Conservation (phyloP, 2,888 invertebrate species). For the Lobophora halterata region DNA sequence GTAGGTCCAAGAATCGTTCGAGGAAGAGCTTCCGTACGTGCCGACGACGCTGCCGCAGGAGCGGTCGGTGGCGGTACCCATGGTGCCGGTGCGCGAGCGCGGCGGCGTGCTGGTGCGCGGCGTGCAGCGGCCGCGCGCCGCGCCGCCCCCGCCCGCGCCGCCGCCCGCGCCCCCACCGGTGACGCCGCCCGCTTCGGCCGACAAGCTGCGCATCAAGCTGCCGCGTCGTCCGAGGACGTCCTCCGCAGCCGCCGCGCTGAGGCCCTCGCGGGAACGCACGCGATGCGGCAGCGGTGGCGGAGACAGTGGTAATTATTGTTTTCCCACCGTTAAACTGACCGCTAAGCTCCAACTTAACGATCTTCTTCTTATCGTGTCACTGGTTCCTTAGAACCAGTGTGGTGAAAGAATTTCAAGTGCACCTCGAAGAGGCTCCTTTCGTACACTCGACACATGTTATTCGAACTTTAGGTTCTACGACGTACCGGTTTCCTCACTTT, state of each 20-base stretch:
- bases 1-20: slow-evolving; percentile 88
- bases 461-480: no score
- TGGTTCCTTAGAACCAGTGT: no score
- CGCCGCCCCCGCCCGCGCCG: slow-evolving; percentile 25
- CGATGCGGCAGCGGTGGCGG: slow-evolving; percentile 50
- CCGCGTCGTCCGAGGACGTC: slow-evolving; percentile 57
- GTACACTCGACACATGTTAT: no score
- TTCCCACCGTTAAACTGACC: no score
- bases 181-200: slow-evolving; percentile 45
- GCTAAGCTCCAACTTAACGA: no score
- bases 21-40: slow-evolving; percentile 92
- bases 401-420: no score
- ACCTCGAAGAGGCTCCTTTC: no score
- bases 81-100: slow-evolving; percentile 85
- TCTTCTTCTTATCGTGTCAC: no score
- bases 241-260: slow-evolving; percentile 27
- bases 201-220: slow-evolving; percentile 60
- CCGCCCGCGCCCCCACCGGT: slow-evolving; percentile 36
- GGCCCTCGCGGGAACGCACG: slow-evolving; percentile 35
- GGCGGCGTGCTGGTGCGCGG: slow-evolving; percentile 62
- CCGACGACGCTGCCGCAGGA: slow-evolving; percentile 94
- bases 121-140: slow-evolving; percentile 82
- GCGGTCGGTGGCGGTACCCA: slow-evolving; percentile 89
- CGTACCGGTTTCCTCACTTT: no score
- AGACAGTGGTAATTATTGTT: slow-evolving; percentile 47